Base-by-base conservation (phyloP, 35 echinoderm and acorn worm genomes). In the Apostichopus parvimensis region DNA sequence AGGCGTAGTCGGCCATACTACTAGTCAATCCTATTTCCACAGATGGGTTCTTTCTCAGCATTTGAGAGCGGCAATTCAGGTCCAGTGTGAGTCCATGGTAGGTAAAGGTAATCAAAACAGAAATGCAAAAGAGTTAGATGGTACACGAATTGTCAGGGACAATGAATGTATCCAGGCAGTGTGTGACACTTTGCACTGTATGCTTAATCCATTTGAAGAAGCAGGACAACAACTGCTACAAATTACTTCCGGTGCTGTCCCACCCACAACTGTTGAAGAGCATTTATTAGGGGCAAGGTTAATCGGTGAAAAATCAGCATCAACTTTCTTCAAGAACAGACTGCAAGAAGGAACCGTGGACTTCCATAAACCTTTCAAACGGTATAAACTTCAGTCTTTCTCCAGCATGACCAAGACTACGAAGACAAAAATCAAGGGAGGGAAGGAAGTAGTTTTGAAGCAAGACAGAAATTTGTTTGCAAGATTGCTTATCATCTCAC, bases 151-250 rank as follows among this genome's bases (percentile, higher is more conserved):
- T 52, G 21, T 77, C 34, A 88, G 15, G 28, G 23, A 87, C 78
- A 60, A 93, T 72, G 54, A 86, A 52, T 88, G 64, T 88, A 55
- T 92, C 1, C 23, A 62, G 15, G 79, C 83, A 18, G 77, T 96
- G 3, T 62, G 61, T 9, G 88, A 82, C 17, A 92, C 80, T 12
- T 78, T 92, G 10, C 73, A 91, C 22, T 73, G 85, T 21, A 96
- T 91, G 95, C 86, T 93, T 1, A 93, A 96, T 14, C 93, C 95
- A 6, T 97, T 94, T 79, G 90, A 97, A 78, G 57, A 78, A 13
- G 0, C 1, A 9, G 45, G 78, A 91, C 91, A 84, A 13, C 18
- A 77, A 26, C 80, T 95, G 9, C 2, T 95, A 10, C 91, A 89
- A 78, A 26, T 90, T 75, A 52, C 88, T 11, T 90, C 65, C 6